Evolutionary conservation across 2,797 vertebrate species (phyloP).

Genomic region (Phyllotis vaccarum): DNA sequence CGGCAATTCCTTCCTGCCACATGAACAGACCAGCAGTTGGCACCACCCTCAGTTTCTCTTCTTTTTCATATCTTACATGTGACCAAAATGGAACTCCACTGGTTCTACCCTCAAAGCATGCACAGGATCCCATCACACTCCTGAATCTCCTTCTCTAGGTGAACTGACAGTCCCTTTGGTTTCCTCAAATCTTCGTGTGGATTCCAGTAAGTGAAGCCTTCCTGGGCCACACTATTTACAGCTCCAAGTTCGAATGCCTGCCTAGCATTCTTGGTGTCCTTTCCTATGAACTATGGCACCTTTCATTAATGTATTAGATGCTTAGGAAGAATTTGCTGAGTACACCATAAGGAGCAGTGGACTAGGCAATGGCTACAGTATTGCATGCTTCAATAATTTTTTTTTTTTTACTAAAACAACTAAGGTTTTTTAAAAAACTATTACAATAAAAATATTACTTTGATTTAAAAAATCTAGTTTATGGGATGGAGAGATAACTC

Average conservation of each 20-base stretch:
- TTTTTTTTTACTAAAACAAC: neutral
- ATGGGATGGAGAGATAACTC: neutral
- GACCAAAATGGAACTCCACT: neutral
- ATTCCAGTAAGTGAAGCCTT: conserved; percentile 34
- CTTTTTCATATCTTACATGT: conserved; percentile 36
- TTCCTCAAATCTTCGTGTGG: neutral
- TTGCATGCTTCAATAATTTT: neutral
- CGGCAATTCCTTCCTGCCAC: neutral
- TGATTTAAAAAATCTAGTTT: neutral
- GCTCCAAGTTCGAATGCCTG: neutral
- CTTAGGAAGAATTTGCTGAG: neutral
- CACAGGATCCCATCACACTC: conserved; percentile 6
- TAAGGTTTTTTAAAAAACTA: neutral
- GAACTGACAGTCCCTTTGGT: neutral
- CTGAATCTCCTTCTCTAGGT: neutral
- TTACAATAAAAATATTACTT: neutral
- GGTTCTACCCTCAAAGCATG: conserved; percentile 58
- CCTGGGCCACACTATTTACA: neutral
- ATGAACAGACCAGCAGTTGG: neutral
- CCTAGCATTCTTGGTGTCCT: neutral
- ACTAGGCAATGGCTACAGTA: too few species aligned
- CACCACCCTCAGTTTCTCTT: neutral
- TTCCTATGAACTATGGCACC: neutral
- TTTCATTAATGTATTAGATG: neutral
- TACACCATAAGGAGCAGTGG: neutral